Evolutionary conservation across 2,888 invertebrate genomes (phyloP), one percentile per base, ranked within the genome.

Genomic region (Phasia obesa): DNA sequence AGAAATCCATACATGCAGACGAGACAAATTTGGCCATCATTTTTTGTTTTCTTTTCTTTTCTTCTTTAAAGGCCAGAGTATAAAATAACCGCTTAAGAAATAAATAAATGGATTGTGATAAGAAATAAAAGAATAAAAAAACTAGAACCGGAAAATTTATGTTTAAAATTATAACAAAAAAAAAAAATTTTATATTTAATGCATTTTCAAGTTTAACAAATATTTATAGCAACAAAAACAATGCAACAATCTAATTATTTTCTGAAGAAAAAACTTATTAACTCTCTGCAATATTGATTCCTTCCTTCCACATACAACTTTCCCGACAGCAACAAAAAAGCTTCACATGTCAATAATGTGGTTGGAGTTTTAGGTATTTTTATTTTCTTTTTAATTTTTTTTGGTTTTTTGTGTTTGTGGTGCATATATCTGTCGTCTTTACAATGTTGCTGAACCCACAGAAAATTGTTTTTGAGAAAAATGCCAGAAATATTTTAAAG

Each of bases 401-500:
- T 49, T 60, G 9, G 42, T 38, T 47, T 49, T 53, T n/a, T 42
- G 4, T 13, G 17, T 62, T 47, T 60, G 71, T 38, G 49, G 25
- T 71, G 35, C 49, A 13, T 49, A 15, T 62, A 13, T 25, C 13
- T 73, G 73, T 31, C 31, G 44, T 9, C 21, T 23, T 53, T 25
- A 31, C 49, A 69, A 74, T 62, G 79, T 67, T 62, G 53, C 53
- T 80, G 74, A 80, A 69, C 74, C 62, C 67, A 69, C 35, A 75
- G 65, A 80, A 80, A 74, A 73, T 57, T 15, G 57, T 57, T 79
- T 78, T 53, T 62, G 47, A 4, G 15, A 51, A 73, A 71, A 71
- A 71, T 21, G 51, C n/a, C 6, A 47, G 27, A 60, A 65, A 60
- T 19, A 53, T 51, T 65, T 23, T 31, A 71, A 65, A 59, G 78